Evolutionary conservation across 2,113 vertebrate genomes (phyloP).

Genomic region (Chroicocephalus ridibundus): DNA sequence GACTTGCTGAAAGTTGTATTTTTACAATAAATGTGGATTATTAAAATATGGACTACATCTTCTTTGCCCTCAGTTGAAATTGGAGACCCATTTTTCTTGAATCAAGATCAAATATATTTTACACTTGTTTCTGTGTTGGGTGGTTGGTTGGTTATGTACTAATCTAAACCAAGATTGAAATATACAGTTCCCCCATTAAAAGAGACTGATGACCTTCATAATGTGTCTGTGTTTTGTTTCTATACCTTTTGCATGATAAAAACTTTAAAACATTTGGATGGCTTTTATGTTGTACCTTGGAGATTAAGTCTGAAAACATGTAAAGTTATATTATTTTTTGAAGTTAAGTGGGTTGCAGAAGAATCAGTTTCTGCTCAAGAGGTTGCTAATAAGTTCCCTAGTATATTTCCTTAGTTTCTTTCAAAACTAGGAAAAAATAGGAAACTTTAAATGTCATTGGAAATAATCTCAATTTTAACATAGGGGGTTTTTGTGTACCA

Average conservation of each 20-base stretch:
- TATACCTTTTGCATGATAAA: conserved; percentile 72
- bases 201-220: conserved; percentile 76
- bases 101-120: conserved; percentile 58
- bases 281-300: conserved; percentile 50
- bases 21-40: conserved; percentile 71
- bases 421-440: neutral
- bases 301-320: neutral
- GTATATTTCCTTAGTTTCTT: neutral
- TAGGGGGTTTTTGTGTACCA: neutral
- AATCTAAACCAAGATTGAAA: conserved; percentile 69
- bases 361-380: neutral
- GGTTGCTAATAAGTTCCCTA: neutral
- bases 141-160: conserved; percentile 75
- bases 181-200: conserved; percentile 77
- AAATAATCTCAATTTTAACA: neutral
- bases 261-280: conserved; percentile 40
- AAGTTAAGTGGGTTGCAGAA: neutral
- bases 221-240: conserved; percentile 82
- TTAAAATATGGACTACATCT: conserved; percentile 64
- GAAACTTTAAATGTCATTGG: neutral
- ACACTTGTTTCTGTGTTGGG: conserved; percentile 68
- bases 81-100: conserved; percentile 65
- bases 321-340: neutral
- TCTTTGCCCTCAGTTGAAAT: conserved; percentile 73
- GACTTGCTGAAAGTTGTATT: conserved; percentile 71